Base-by-base conservation (phyloP, 2,797 vertebrate species). In the Eidolon dupreanum region DNA sequence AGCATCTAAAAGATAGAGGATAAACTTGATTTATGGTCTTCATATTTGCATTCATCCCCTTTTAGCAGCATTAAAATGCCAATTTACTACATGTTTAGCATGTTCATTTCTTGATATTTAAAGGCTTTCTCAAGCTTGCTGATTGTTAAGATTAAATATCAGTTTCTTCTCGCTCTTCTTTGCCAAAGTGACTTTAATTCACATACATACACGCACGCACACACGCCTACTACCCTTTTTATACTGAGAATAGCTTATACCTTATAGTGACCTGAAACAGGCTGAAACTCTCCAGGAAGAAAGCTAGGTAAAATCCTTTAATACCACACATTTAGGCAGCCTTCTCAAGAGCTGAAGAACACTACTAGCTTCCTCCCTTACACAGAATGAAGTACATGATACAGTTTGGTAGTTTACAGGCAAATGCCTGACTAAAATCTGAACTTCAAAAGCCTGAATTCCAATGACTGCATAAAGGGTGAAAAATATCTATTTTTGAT, bases 91-190 rank as follows among this genome's bases (percentile, higher is more conserved):
- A 59, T 96, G 51, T 31, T 53, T 71, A 96, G 9, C 1, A 3
- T 96, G 63, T 77, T 95, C 79, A 0, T 91, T 97, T 94, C 82
- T 88, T 96, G 77, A 85, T 96, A 97, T 95, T 98, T 96, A 95
- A 97, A 94, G 12, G 16, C 70, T 97, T 88, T 70, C 51, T 97
- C 91, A 96, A 75, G 74, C 8, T 93, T 97, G 10, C 84, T 96
- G 97, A 97, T 93, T 96, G 41, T 96, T 96, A 91, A 97, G 79
- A 96, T 97, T 96, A 97, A 98, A 95, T 97, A 95, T 6, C 20
- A 82, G 70, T 5, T 2, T 97, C 46, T 89, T 83, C 88, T 75
- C 55, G 19, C 22, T 96, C 57, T 51, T 84, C 75, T 94, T 96
- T 8, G 2, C 82, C 93, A 59, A 93, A 95, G 8, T 95, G 88